These are phyloP conservation scores for Leucoraja erinaceus DNA, from an alignment of 2,113 vertebrate genomes.

Conservation along the genomic window DNA sequence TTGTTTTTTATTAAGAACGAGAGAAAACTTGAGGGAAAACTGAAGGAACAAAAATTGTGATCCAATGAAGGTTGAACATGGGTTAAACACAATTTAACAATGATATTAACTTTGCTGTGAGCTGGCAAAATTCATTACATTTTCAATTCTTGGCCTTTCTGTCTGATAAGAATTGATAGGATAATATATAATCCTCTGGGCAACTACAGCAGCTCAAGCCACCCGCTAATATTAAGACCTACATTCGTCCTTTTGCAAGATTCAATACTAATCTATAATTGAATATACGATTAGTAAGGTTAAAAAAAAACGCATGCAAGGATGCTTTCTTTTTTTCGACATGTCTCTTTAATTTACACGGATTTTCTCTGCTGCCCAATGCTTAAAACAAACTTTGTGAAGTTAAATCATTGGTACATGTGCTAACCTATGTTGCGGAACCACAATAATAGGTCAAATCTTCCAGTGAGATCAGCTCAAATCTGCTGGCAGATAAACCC, in stretches of 20 bases:
- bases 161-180: constrained; percentile 33
- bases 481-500: no score
- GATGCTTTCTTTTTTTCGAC: background rate
- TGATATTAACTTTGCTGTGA: constrained; percentile 16
- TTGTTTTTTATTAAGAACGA: background rate
- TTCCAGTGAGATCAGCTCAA: no score
- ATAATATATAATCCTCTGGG: constrained; percentile 31
- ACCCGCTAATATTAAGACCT: background rate
- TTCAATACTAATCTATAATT: constrained; percentile 29
- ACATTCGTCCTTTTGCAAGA: constrained; percentile 27
- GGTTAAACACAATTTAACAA: constrained; percentile 27
- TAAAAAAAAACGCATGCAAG: background rate
- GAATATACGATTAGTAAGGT: background rate
- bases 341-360: background rate
- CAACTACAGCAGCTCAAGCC: background rate
- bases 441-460: background rate
- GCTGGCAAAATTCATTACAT: constrained; percentile 29
- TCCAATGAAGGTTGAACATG: constrained; percentile 29
- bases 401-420: background rate
- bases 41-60: background rate
- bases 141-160: constrained; percentile 12
- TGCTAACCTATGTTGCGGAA: background rate
- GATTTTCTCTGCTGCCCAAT: background rate
- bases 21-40: constrained; percentile 3
- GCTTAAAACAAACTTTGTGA: background rate